Evolutionary conservation across 2,797 vertebrate species (phyloP), one percentile per base, ranked within the genome.

Genomic region (Champsocephalus esox): DNA sequence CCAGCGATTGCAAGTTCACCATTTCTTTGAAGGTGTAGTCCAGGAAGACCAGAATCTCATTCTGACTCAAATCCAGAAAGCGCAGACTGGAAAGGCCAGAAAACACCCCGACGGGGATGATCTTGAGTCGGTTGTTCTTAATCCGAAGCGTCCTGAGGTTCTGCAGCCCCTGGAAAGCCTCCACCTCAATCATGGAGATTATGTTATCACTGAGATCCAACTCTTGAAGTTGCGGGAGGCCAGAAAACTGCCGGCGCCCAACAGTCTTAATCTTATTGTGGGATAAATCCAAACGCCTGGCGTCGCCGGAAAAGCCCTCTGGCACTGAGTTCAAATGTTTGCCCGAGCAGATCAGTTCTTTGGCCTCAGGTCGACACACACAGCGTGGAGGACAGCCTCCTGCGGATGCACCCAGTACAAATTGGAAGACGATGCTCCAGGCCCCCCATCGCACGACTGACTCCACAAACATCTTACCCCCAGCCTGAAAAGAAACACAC

Each of bases 31-130:
- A 98, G 11, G 96, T 96, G 56, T 95, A 95, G 63, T 98, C 97
- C 61, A 98, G 89, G 75, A 98, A 96, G 21, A 98, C 94, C 54
- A 97, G 95, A 24, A 98, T 96, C 88, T 97, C 95, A 80, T 98
- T 98, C 79, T 95, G 93, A 64, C 97, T 96, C 61, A 98, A 80
- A 73, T 98, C 97, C 41, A 98, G 88, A 59, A 93, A 82, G 0
- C 90, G 93, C 68, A 98, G 93, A 74, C 83, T 89, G 1, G 94
- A 79, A 24, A 97, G 85, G 5, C 96, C 96, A 0, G 95, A 92
- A 70, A 98, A 97, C 56, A 96, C 92, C 3, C 96, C 96, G 0
- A 96, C 95, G 0, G 96, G 94, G 66, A 98, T 77, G 66, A 98
- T 96, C 85, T 96, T 96, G 21, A 98, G 93, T 2, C 94, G 91